These are phyloP conservation scores for Cantharis flavilabris DNA, from an alignment of 2,888 invertebrate species.

Conservation along the genomic window DNA sequence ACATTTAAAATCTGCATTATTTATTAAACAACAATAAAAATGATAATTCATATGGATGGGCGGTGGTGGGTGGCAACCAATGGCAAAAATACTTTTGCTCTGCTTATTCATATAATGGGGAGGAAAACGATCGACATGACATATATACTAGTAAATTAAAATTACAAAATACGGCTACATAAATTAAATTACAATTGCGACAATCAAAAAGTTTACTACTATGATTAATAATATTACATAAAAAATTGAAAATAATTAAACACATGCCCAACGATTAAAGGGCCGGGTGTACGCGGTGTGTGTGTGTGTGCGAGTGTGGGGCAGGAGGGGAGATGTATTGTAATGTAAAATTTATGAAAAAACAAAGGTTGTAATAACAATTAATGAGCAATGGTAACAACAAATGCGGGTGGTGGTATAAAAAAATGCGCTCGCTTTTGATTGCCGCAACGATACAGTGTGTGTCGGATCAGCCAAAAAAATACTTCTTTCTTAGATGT, in stretches of 20 bases:
- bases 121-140: slow-evolving; percentile 42
- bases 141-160: slow-evolving; percentile 45
- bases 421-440: background rate
- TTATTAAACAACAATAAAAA: slow-evolving; percentile 27
- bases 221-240: background rate
- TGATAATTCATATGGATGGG: slow-evolving; percentile 40
- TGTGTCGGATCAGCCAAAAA: background rate
- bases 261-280: background rate
- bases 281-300: background rate
- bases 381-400: background rate
- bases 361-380: background rate
- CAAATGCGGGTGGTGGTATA: background rate
- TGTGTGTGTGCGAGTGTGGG: background rate
- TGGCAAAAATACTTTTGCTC: slow-evolving; percentile 54
- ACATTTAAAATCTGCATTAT: background rate
- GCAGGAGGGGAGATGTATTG: background rate
- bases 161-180: slow-evolving; percentile 36
- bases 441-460: background rate
- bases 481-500: background rate
- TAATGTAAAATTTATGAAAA: background rate
- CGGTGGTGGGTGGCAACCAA: slow-evolving; percentile 13
- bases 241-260: background rate
- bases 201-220: slow-evolving; percentile 17
- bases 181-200: slow-evolving; percentile 36
- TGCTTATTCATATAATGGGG: slow-evolving; percentile 49